These are phyloP conservation scores for Amphipyra tragopoginis DNA, from an alignment of 2,888 invertebrate genomes.

Conservation along the genomic window DNA sequence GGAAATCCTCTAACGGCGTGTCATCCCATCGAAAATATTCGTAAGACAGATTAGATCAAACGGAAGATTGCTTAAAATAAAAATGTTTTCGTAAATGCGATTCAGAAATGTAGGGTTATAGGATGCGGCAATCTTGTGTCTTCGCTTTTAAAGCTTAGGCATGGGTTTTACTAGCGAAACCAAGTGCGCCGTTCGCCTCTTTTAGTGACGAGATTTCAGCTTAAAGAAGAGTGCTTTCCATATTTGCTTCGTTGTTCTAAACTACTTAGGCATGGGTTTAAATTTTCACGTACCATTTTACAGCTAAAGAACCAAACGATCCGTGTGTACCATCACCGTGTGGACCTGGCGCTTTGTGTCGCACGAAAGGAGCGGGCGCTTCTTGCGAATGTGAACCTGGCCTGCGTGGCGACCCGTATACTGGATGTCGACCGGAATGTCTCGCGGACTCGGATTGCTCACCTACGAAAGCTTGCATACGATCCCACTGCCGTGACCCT, in stretches of 20 bases:
- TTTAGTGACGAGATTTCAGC: slow-evolving; percentile 49
- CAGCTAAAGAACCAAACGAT: slow-evolving; percentile 88
- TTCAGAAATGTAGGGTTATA: slow-evolving; percentile 48
- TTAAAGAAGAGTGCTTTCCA: slow-evolving; percentile 72
- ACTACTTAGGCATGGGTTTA: slow-evolving; percentile 26
- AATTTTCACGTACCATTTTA: slow-evolving; percentile 58
- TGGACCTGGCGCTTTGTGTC: slow-evolving; percentile 95
- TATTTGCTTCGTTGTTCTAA: slow-evolving; percentile 64
- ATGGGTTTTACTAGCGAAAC: slow-evolving; percentile 88
- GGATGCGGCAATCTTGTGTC: slow-evolving; percentile 70
- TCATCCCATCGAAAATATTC: slow-evolving; percentile 88
- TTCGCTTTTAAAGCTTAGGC: slow-evolving; percentile 89
- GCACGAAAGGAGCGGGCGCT: slow-evolving; percentile 92
- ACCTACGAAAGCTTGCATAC: slow-evolving; percentile 94
- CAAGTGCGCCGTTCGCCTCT: slow-evolving; percentile 68
- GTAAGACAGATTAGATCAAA: slow-evolving; percentile 82
- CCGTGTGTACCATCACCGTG: slow-evolving; percentile 97
- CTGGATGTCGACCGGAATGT: slow-evolving; percentile 95
- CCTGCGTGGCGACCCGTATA: slow-evolving; percentile 94
- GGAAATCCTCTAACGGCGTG: slow-evolving; percentile 94
- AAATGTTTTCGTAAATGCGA: slow-evolving; percentile 30
- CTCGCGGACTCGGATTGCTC: slow-evolving; percentile 96
- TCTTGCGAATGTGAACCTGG: slow-evolving; percentile 93
- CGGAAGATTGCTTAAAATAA: slow-evolving; percentile 76
- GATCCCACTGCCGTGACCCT: slow-evolving; percentile 95